Evolutionary conservation across 2,113 vertebrate species (phyloP), one percentile per base, ranked within the genome.

Genomic region (Gymnogyps californianus): DNA sequence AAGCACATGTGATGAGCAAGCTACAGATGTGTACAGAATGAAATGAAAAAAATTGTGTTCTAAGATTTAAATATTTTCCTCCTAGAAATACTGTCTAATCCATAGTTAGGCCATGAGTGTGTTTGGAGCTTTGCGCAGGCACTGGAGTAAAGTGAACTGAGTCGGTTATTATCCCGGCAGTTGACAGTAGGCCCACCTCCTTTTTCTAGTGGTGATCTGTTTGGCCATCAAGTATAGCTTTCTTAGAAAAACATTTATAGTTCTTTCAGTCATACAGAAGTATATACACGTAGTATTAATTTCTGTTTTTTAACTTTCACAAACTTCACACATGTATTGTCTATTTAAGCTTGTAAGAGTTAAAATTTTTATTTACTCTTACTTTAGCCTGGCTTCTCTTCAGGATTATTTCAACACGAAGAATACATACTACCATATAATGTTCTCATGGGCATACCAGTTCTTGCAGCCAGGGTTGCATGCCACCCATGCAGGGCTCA

Each of bases 301-400:
- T 95, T 61, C 11, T 75, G 5, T 66, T 89, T 10, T 55, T 81
- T 54, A 78, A 31, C 42, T 75, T 79, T 20, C 17, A 51, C 25
- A 46, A 40, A 69, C 8, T 70, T 82, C 36, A 38, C 5, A 24
- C 0, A 0, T 19, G 20, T 74, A 0, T 75, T 88, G 11, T 44
- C 51, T 83, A 0, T 49, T 61, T 89, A 82, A 58, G 9, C 34
- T 69, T 65, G 5, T 61, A 1, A 47, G 21, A 62, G 13, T 70
- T 34, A 92, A 47, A 76, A 62, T 40, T 76, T 67, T 2, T 51
- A 15, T 76, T 59, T 77, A 9, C 13, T 90, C 83, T 95, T 72
- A 80, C 7, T 92, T 90, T 32, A 47, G 6, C 14, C 32, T 80
- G 57, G 4, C 26, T 89, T 88, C 19, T 80, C 11, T 46, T 65